A percentile compares a stretch with the other conserved stretches of the same genome.
These are phyloP conservation scores for Tachypleus tridentatus DNA, from an alignment of 1,140 invertebrate species.

Conservation along the genomic window DNA sequence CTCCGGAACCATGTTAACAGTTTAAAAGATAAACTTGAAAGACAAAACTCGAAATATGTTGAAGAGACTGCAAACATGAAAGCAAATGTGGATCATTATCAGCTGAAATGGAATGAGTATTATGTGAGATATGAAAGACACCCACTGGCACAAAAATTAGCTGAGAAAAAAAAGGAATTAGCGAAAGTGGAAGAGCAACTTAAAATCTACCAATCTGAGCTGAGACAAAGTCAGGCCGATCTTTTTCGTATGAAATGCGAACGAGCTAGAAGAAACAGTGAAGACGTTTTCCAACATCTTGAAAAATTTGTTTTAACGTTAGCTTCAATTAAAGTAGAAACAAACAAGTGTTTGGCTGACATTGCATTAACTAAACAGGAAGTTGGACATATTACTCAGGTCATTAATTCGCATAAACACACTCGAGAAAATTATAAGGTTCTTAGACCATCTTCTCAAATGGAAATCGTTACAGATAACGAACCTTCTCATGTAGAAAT, in stretches of 20 bases:
- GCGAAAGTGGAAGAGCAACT: conserved; percentile 1
- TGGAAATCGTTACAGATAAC: no score
- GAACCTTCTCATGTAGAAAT: no score
- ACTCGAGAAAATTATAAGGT: no score
- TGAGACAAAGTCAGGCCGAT: conserved; percentile 6
- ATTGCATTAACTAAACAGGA: no score
- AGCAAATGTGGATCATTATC: not conserved
- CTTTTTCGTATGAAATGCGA: conserved; percentile 14
- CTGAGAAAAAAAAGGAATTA: not conserved
- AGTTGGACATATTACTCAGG: no score
- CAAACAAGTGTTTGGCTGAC: no score
- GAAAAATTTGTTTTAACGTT: no score
- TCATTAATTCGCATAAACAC: no score
- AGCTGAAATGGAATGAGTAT: conserved; percentile 5
- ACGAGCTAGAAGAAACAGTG: conserved; percentile 8
- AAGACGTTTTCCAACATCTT: not conserved
- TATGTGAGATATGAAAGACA: conserved; percentile 4
- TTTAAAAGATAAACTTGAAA: no score
- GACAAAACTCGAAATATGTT: not conserved
- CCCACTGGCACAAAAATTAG: conserved; percentile 5
- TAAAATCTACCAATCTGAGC: conserved; percentile 1
- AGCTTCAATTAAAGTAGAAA: no score
- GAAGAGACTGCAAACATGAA: conserved; percentile 1
- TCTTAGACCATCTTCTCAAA: no score
- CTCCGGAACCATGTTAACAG: no score